Percentiles rank a stretch among this genome's conserved stretches.
Conservation (phyloP, 2,888 invertebrate genomes). For the Eremobia ochroleuca region DNA sequence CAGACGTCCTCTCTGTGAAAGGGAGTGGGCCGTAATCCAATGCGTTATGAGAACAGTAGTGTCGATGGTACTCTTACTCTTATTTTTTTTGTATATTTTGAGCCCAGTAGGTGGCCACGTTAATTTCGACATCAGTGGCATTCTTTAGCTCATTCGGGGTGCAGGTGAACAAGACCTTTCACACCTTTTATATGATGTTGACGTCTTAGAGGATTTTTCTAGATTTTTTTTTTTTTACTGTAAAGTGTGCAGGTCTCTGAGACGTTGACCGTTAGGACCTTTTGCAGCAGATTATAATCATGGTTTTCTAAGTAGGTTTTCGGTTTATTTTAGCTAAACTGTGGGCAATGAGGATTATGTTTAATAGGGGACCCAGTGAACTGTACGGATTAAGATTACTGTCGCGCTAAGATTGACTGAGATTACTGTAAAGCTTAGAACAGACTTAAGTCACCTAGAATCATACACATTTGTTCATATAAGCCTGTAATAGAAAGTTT, state of each 20-base stretch:
- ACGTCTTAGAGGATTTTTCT: neutral
- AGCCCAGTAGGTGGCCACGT: too few species aligned
- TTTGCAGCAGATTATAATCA: neutral
- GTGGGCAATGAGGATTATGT: neutral
- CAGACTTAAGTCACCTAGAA: neutral
- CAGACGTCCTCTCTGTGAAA: neutral
- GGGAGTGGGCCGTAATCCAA: neutral
- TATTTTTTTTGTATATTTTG: too few species aligned
- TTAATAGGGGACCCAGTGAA: neutral
- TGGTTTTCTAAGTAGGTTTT: neutral
- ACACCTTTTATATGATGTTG: too few species aligned
- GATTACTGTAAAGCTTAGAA: slow-evolving; percentile 9
- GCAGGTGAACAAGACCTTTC: too few species aligned
- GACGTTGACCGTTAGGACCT: neutral
- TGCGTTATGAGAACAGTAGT: neutral
- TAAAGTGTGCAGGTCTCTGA: neutral
- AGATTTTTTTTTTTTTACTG: neutral
- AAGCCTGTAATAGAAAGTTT: slow-evolving; percentile 31
- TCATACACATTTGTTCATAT: neutral
- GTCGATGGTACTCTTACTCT: too few species aligned
- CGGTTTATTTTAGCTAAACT: neutral
- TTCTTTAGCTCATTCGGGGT: too few species aligned
- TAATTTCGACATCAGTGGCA: too few species aligned
- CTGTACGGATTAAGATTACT: neutral
- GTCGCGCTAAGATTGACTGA: neutral